Evolutionary conservation across 1,140 invertebrate species (phyloP), one percentile per base, ranked within the genome.

Genomic region (Trichomalopsis sarcophagae): DNA sequence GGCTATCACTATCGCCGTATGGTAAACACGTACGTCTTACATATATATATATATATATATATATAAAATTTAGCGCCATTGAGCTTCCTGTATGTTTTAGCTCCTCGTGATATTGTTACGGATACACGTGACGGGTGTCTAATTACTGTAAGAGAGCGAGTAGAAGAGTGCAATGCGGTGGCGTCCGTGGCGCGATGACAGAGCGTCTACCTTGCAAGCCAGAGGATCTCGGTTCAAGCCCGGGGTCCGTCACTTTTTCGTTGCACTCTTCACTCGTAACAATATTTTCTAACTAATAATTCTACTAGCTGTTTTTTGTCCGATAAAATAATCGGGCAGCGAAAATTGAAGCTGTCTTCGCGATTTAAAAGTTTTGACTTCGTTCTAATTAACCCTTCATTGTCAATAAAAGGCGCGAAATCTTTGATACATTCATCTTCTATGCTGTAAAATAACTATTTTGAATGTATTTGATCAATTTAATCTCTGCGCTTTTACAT

Each of bases 271-370:
- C n/a, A n/a, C n/a, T n/a, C n/a, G n/a, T n/a, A n/a, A n/a, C n/a
- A n/a, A n/a, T n/a, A 27, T 33, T 75, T 50, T 10, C 21, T 50
- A 10, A 85, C 66, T 23, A 85, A 21, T 11, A 36, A 27, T 33
- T 75, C 40, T 2, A 76, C 55, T 7, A 84, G 2, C 0, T 68
- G 9, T 44, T 81, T 2, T 23, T 81, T 81, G 21, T 27, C 21
- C 3, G 89, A 81, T 27, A 90, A 85, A 44, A 90, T 69, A 62
- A 87, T 76, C 3, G 88, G 82, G 17, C 73, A 82, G 30, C 23
- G 6, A 33, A 82, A 62, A 82, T 75, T 62, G 40, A 62, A 82
- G 2, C 2, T 36, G 33, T 82, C 82, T 27, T 75, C 82, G 30
- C 50, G 74, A 17, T 40, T 9, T 11, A 47, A 77, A 44, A 84